Base-by-base conservation (phyloP, 2,113 vertebrate species). In the Bubo blakistoni region DNA sequence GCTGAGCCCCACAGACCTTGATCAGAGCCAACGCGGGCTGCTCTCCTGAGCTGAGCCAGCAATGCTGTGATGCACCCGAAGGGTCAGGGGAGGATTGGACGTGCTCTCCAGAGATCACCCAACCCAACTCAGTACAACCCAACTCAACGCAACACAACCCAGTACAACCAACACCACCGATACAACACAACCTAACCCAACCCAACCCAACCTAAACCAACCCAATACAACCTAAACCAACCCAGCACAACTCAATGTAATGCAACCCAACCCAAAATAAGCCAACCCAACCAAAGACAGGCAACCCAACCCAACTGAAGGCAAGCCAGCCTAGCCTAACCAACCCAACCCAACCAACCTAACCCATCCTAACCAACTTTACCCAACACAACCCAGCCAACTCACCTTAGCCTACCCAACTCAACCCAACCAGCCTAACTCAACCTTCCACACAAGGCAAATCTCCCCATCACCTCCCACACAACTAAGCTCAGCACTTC, bases 401-500 rank as follows among this genome's bases (percentile, higher is more conserved):
- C 27, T 13, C 36, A 71, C 7, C 24, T 3, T 12, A 55, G 12
- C 10, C 34, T 24, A n/a, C 16, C 42, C 7, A 73, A 46, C 38
- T 19, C 34, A 46, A 63, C 34, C 15, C 40, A 83, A n/a, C 16
- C 16, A 34, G 7, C 40, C 42, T 25, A 67, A 58, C 38, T 27
- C 69, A 51, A 36, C 16, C 27, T 32, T 16, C 25, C 14, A 3
- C 0, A 1, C 19, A 36, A 63, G 66, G 5, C 40, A 54, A 61
- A 11, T 18, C 11, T 36, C 18, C 36, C 46, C 72, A 15, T 66
- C 1, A 0, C 30, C 26, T 81, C 69, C 58, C 0, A 0, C 1
- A 0, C 29, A 47, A 40, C 42, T 0, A 0, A 83, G 58, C 49
- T 90, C 83, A 85, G 5, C 52, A 29, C 49, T 62, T n/a, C 15